A percentile compares a stretch with the other conserved stretches of the same genome.
Conservation (phyloP, 2,888 invertebrate genomes). For the Drosophila formosana region DNA sequence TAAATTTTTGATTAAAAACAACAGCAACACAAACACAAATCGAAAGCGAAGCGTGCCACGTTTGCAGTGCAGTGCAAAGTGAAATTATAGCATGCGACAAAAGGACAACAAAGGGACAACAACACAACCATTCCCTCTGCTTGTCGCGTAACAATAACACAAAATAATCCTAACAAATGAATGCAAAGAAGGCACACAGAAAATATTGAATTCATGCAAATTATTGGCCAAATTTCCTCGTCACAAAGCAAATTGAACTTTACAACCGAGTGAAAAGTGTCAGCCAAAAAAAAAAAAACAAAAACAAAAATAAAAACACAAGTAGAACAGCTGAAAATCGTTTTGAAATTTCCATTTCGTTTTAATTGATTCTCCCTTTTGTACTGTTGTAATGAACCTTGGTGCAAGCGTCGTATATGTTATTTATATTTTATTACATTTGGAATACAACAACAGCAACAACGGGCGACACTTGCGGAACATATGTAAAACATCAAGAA, state of each 20-base stretch:
- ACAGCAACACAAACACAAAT: constrained; percentile 36
- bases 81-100: constrained; percentile 40
- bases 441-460: constrained; percentile 4
- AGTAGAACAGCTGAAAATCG: not conserved
- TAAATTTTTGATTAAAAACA: constrained; percentile 74
- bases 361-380: constrained; percentile 23
- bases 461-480: constrained; percentile 4
- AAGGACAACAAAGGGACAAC: constrained; percentile 18
- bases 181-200: not conserved
- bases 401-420: constrained; percentile 6
- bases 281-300: constrained; percentile 11
- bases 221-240: constrained; percentile 3
- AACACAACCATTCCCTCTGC: constrained; percentile 4
- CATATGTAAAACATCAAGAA: constrained; percentile 20
- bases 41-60: constrained; percentile 17
- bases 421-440: constrained; percentile 44
- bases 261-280: constrained; percentile 31
- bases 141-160: constrained; percentile 15
- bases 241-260: constrained; percentile 5
- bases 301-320: constrained; percentile 8
- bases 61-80: constrained; percentile 19
- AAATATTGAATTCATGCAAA: constrained; percentile 28
- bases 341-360: constrained; percentile 27
- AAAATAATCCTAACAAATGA: constrained; percentile 8
- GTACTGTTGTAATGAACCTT: constrained; percentile 32